These are phyloP conservation scores for Bombus polaris DNA, from an alignment of 1,140 invertebrate genomes.

Conservation along the genomic window DNA sequence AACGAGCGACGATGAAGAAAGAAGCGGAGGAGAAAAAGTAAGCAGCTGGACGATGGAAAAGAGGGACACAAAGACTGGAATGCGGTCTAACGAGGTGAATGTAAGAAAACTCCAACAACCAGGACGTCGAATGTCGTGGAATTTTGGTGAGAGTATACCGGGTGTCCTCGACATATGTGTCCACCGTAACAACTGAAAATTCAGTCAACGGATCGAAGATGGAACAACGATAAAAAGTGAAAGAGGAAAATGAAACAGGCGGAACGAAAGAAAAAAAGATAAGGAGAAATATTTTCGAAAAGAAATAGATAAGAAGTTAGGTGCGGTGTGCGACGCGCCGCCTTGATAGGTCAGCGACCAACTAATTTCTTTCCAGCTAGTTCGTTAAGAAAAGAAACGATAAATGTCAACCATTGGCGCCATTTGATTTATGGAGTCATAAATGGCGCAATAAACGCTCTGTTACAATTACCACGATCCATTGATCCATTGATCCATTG, in stretches of 20 bases:
- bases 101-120: conserved; percentile 63
- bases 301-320: conserved; percentile 40
- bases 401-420: conserved; percentile 47
- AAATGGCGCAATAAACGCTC: conserved; percentile 55
- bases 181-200: background rate
- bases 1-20: background rate
- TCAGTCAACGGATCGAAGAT: background rate
- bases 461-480: conserved; percentile 22
- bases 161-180: conserved; percentile 64
- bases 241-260: background rate
- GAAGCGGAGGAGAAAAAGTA: conserved; percentile 50
- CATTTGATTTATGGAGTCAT: conserved; percentile 54
- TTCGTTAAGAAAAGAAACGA: background rate
- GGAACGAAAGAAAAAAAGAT: background rate
- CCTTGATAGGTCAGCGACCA: conserved; percentile 51
- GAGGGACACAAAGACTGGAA: conserved; percentile 73
- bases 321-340: conserved; percentile 35
- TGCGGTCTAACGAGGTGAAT: conserved; percentile 68
- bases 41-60: conserved; percentile 49
- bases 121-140: conserved; percentile 56
- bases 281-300: background rate
- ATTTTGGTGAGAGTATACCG: conserved; percentile 74
- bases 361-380: conserved; percentile 41
- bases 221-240: background rate
- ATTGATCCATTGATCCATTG: background rate